Evolutionary conservation across 2,888 invertebrate genomes (phyloP), one percentile per base, ranked within the genome.

Genomic region (Alloplasta piceator): DNA sequence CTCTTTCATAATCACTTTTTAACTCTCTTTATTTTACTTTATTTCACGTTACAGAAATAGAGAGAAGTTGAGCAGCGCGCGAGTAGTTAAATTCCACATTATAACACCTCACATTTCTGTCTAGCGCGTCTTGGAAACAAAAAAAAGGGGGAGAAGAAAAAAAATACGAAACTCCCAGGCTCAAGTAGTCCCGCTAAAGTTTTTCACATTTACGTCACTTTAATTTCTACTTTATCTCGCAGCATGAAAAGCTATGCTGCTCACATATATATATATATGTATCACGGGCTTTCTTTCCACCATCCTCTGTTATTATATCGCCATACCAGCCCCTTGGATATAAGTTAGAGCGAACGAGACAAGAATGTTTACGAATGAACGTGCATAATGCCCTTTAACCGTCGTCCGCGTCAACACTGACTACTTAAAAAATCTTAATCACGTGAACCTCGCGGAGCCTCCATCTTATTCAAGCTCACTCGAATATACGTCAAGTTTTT

Each of bases 21-120:
- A 60, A 71, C 80, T 75, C 66, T 55, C 80, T 71, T 82, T 78
- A 82, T 82, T 82, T 75, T 75, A 78, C 81, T 78, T 78, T 75
- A 82, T 75, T 78, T 56, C 78, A 46, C 74, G 66, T 74, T 78
- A 75, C 61, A 78, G 68, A 39, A 67, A 75, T 39, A 68, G 56
- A 55, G 60, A 56, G 10, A 46, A 41, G 48, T 14, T 46, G 72
- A 46, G 38, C 67, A 60, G 41, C 26, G 41, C 26, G 71, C 41
- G 6, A 36, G 66, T 67, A 78, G 67, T 71, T 78, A 67, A 75
- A 78, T 75, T 72, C 46, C 61, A 72, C 78, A 75, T 78, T 78
- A 78, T 72, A 82, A 78, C 78, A 71, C 75, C 74, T 72, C 78
- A 43, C 79, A 70, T 68, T 78, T 56, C 56, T 48, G 46, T 68